Conservation (phyloP, 2,888 invertebrate species). For the Apoda limacodes region DNA sequence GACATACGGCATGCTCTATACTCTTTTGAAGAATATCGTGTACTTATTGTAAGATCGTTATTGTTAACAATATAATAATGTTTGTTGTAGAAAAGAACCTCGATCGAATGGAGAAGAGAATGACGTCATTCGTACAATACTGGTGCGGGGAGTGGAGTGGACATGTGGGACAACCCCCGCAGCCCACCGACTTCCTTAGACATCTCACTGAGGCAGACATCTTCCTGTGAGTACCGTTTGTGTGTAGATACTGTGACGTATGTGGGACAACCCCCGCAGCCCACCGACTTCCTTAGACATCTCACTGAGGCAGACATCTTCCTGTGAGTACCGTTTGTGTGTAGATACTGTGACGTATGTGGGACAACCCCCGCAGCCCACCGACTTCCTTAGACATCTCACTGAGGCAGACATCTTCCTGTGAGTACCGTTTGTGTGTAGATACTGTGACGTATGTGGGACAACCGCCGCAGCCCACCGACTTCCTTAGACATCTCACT, state of each 20-base stretch:
- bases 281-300: conserved; percentile 62
- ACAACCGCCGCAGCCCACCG: conserved; percentile 60
- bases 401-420: conserved; percentile 73
- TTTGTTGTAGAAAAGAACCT: conserved; percentile 69
- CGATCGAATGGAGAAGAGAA: conserved; percentile 72
- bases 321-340: conserved; percentile 61
- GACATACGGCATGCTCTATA: too few species aligned
- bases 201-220: conserved; percentile 72
- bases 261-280: conserved; percentile 64
- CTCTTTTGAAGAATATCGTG: too few species aligned
- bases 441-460: conserved; percentile 53
- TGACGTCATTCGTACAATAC: conserved; percentile 67
- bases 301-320: conserved; percentile 73
- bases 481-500: conserved; percentile 66
- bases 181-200: conserved; percentile 59
- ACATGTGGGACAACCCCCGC: conserved; percentile 64
- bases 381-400: conserved; percentile 66
- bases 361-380: conserved; percentile 64
- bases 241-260: conserved; percentile 23
- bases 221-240: conserved; percentile 69
- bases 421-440: conserved; percentile 51
- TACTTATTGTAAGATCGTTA: too few species aligned
- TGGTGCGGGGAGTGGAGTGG: conserved; percentile 74
- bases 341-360: conserved; percentile 33
- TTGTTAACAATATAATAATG: too few species aligned